phyloP scores from a whole-genome alignment of 2,797 vertebrate species.

The Poeciliopsis turneri region DNA sequence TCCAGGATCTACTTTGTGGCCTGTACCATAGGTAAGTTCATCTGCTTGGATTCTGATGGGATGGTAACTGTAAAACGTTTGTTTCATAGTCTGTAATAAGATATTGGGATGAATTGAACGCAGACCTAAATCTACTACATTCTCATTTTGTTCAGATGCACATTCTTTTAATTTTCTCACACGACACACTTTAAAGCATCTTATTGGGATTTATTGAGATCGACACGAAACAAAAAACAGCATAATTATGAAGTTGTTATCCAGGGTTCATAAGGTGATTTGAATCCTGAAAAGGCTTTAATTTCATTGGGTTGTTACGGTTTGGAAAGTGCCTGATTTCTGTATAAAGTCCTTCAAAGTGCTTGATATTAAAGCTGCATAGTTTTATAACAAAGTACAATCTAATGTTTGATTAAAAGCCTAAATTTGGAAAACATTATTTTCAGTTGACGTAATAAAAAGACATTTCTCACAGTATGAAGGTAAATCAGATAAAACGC shows the following conservation, averaged over 20 bases:
- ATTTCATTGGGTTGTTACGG: too few species aligned
- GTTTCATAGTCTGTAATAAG: not conserved
- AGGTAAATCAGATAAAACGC: too few species aligned
- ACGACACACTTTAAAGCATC: not conserved
- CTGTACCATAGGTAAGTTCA: constrained; percentile 89
- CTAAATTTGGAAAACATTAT: too few species aligned
- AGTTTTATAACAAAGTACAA: too few species aligned
- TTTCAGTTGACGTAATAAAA: too few species aligned
- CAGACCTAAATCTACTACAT: not conserved
- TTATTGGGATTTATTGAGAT: not conserved
- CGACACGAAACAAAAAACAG: not conserved
- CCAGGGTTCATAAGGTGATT: too few species aligned
- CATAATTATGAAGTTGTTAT: not conserved
- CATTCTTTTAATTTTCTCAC: not conserved
- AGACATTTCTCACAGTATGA: too few species aligned
- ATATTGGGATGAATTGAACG: not conserved
- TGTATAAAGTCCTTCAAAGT: too few species aligned
- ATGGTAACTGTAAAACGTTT: not conserved
- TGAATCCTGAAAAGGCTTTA: too few species aligned
- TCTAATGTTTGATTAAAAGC: too few species aligned
- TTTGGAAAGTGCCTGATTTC: too few species aligned
- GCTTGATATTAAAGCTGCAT: too few species aligned
- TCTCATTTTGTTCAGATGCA: not conserved
- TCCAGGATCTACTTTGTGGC: constrained; percentile 94
- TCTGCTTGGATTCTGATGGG: not conserved